Base-by-base conservation (phyloP, 2,888 invertebrate species). In the Dasypolia templi region DNA sequence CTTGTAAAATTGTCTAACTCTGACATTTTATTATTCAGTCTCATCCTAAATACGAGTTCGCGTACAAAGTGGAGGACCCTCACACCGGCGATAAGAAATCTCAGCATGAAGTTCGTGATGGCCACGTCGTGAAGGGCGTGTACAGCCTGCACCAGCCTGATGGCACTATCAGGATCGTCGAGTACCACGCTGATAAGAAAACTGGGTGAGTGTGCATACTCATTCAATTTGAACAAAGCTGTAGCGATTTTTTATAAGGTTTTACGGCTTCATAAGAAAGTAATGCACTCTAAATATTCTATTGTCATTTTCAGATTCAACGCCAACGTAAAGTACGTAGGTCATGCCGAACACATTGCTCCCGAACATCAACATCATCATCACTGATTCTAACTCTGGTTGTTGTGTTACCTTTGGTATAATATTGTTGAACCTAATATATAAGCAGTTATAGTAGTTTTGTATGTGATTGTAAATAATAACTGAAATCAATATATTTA, bases 101-200 rank as follows among this genome's bases (percentile, higher is more conserved):
- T 77, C 95, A 95, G 87, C 90, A 93, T 62, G 96, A 96, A 90
- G 89, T 91, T 80, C 92, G 94, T 72, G 94, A 96, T 91, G 97
- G 96, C 11, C 95, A 97, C 86, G 93, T 92, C 39, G 97, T 97
- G 74, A 94, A 95, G 84, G 97, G 97, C n/a, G 83, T 96, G 85
- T 97, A 97, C 91, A 94, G 94, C 55, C 91, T 96, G 77, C 95
- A 95, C 86, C 95, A 96, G 86, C 93, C 96, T 29, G 96, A 95
- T 76, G 96, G 96, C 79, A 94, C 95, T 84, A 86, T 95, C 81
- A 92, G 96, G 82, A 93, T 93, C 49, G 96, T 96, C 17, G 93
- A 95, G 83, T 96, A 96, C 90, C 91, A 92, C 83, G 96, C 96
- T 39, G 95, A 90, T 82, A 79, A 77, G 32, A 81, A 79, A 1